These are phyloP conservation scores for Mylabris phalerata DNA, from an alignment of 1,140 invertebrate species.

Conservation along the genomic window DNA sequence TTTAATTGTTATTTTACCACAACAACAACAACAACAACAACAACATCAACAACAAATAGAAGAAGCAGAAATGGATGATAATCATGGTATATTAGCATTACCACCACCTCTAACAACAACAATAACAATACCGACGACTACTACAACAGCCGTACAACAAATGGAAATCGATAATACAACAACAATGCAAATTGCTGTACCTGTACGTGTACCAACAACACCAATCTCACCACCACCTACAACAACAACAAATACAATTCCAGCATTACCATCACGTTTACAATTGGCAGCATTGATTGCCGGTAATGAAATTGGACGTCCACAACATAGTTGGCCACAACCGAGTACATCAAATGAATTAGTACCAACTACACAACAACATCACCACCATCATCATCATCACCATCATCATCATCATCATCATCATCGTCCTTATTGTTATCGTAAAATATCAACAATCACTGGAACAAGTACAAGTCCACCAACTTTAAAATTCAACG, in stretches of 20 bases:
- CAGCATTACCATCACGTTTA: conserved; percentile 43
- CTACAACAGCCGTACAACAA: neutral
- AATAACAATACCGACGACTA: neutral
- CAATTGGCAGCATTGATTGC: conserved; percentile 46
- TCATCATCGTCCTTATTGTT: no score
- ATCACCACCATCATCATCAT: no score
- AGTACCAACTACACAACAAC: neutral
- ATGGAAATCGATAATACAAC: neutral
- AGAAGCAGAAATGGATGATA: neutral
- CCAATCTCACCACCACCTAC: neutral
- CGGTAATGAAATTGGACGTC: conserved; percentile 48
- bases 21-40: conserved; percentile 5
- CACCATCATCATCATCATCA: no score
- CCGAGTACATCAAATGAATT: conserved; percentile 43
- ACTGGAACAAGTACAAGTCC: conserved; percentile 30
- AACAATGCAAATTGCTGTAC: neutral
- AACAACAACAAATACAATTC: conserved; percentile 1
- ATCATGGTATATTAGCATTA: conserved; percentile 14
- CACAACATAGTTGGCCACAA: conserved; percentile 27
- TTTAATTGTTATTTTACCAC: conserved; percentile 14
- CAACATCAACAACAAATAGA: conserved; percentile 10
- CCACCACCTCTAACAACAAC: conserved; percentile 2
- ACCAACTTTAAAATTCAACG: conserved; percentile 63
- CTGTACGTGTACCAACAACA: neutral
- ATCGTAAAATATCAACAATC: neutral